Evolutionary conservation across 2,888 invertebrate genomes (phyloP), one percentile per base, ranked within the genome.

Genomic region (Polydrusus tereticollis): DNA sequence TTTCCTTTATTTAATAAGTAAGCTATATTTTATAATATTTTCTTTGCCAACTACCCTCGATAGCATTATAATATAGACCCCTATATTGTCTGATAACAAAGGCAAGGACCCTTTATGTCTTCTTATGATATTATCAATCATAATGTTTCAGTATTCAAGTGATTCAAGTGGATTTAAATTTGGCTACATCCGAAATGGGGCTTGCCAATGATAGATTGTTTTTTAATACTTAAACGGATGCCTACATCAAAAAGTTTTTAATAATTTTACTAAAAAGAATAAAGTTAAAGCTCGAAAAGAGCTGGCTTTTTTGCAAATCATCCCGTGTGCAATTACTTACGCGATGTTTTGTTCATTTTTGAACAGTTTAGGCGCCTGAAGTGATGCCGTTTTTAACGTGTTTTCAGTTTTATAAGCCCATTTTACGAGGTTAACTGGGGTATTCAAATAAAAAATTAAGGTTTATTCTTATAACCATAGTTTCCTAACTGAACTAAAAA

Each of bases 61-160:
- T 29, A 45, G 45, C 60, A 62, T 62, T 62, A 43, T 62, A 29
- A 45, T 29, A 45, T 45, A 62, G 60, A 26, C 29, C 60, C 45
- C 45, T 29, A 23, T 33, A 62, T 60, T 66, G 66, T 62, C 41
- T 16, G 55, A 36, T 29, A 71, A 71, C 71, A 71, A 71, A 71
- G 57, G 64, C 26, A 47, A 26, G 41, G 41, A 45, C 64, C 69
- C 58, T 70, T 64, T 70, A 64, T 59, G 59, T 70, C 69, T 64
- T 63, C 64, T 70, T 64, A 70, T 55, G 58, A 70, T 70, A 70
- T 67, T 73, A 73, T 73, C 73, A 73, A 73, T 73, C 73, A 73
- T 73, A 73, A 73, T 65, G 73, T 69, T 69, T 64, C 63, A 52
- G 65, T 47, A 63, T 72, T 64, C 69, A 69, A 64, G 69, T 63